Percentiles rank a stretch among this genome's conserved stretches.
phyloP scores from a whole-genome alignment of 2,797 vertebrate genomes.

The Rhynchonycteris naso region DNA sequence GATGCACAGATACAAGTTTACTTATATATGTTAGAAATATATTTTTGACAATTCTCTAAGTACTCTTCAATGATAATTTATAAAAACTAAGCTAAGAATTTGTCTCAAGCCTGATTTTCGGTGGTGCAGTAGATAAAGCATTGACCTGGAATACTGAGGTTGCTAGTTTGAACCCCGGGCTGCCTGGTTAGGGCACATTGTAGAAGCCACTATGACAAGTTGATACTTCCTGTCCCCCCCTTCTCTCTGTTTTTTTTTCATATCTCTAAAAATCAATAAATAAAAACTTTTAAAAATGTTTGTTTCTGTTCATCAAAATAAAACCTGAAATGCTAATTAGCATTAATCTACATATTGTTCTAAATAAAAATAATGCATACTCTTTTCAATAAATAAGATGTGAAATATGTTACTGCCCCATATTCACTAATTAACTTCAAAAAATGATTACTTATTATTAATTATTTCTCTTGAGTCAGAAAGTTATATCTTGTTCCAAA shows the following conservation, averaged over 20 bases:
- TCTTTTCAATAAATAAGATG: constrained; percentile 1
- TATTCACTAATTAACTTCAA: neutral
- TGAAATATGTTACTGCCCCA: neutral
- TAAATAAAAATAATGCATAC: constrained; percentile 1
- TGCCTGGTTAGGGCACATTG: too few species aligned
- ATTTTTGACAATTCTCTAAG: neutral
- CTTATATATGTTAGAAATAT: neutral
- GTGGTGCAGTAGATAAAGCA: too few species aligned
- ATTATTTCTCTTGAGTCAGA: neutral
- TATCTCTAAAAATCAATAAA: too few species aligned
- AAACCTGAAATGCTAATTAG: neutral
- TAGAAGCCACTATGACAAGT: too few species aligned
- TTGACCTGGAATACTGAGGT: too few species aligned
- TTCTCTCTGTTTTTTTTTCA: too few species aligned
- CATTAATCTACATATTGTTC: neutral
- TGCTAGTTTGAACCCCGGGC: too few species aligned
- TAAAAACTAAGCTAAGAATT: neutral
- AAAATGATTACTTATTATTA: neutral
- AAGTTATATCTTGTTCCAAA: neutral
- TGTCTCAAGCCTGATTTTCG: too few species aligned
- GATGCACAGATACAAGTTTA: neutral
- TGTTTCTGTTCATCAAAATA: neutral
- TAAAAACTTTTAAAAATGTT: neutral
- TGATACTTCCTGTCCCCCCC: too few species aligned
- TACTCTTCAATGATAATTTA: neutral